These are phyloP conservation scores for Ageneiosus marmoratus DNA, from an alignment of 2,113 vertebrate genomes.

Conservation along the genomic window DNA sequence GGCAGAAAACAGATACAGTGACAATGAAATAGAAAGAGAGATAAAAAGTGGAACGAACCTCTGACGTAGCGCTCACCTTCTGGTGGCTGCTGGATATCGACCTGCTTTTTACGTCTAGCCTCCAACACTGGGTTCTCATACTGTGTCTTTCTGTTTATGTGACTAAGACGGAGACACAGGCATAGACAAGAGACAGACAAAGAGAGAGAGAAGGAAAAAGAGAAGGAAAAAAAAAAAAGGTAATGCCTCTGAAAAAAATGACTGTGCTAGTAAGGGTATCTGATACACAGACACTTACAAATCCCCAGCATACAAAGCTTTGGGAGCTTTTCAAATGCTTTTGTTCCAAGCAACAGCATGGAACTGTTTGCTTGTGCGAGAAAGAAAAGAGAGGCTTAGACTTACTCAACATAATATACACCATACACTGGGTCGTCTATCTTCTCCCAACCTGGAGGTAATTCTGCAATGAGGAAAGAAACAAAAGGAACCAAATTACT, in stretches of 20 bases:
- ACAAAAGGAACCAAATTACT: neutral
- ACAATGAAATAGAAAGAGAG: constrained; percentile 12
- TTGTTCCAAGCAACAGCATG: too few relatives aligned
- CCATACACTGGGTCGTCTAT: constrained; percentile 98
- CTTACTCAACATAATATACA: constrained; percentile 99
- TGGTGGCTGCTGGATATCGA: constrained; percentile 81
- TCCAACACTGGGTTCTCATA: constrained; percentile 97
- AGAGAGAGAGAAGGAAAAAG: too few relatives aligned
- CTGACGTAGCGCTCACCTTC: constrained; percentile 89
- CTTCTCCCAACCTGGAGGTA: constrained; percentile 98
- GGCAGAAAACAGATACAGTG: neutral
- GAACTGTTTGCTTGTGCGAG: neutral
- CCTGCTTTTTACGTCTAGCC: constrained; percentile 88
- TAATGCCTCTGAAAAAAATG: constrained; percentile 50
- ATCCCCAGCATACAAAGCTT: constrained; percentile 8
- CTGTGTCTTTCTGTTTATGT: constrained; percentile 97
- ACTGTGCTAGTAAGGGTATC: neutral
- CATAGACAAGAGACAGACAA: neutral
- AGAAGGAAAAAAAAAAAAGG: too few relatives aligned
- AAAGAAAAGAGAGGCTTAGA: neutral
- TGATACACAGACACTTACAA: constrained; percentile 19
- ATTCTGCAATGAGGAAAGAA: constrained; percentile 78
- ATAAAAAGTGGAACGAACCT: constrained; percentile 72
- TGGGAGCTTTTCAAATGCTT: too few relatives aligned
- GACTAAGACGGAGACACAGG: constrained; percentile 70